Base-by-base conservation (phyloP, 2,113 vertebrate genomes). In the Macheiramphus alcinus region DNA sequence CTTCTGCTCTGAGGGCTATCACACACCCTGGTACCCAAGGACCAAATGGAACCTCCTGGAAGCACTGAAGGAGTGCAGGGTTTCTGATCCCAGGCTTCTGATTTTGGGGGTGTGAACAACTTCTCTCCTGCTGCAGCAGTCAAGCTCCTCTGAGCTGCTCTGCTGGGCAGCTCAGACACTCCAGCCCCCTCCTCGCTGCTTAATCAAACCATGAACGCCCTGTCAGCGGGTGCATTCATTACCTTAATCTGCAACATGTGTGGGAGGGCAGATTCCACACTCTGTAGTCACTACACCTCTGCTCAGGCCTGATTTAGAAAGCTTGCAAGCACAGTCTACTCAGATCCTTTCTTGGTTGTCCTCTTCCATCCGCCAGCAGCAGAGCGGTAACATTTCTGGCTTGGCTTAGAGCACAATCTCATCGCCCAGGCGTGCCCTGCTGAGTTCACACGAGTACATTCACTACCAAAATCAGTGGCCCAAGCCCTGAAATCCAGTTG, bases 251-350 rank as follows among this genome's bases (percentile, higher is more conserved):
- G 90, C 48, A 82, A 32, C 56, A 13, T 11, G 19, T 75, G 93
- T 96, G 58, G 93, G 87, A 85, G 25, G 73, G 34, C 36, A 65
- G 25, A 95, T 93, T 92, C 96, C 93, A 66, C 52, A 42, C 45
- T 3, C 13, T 42, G 34, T 22, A 91, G 18, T 81, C 91, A 87
- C 47, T 66, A 88, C 74, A 87, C 78, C 81, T 90, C 93, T 95
- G 93, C 81, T 86, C n/a, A 59, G 79, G 74, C 66, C 81, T 73
- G 53, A 96, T 92, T 94, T 95, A 83, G 92, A 95, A 96, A 68
- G 42, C 22, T 73, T 25, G 48, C 84, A 61, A 61, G 38, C 53
- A 32, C 34, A 79, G 56, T 31, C 52, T 7, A 0, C 56, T 84
- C 31, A 62, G 19, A 82, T 72, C 56, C 27, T 58, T 76, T 80